Conservation (phyloP, 1,140 invertebrate genomes). For the Drosophila pallidifrons region DNA sequence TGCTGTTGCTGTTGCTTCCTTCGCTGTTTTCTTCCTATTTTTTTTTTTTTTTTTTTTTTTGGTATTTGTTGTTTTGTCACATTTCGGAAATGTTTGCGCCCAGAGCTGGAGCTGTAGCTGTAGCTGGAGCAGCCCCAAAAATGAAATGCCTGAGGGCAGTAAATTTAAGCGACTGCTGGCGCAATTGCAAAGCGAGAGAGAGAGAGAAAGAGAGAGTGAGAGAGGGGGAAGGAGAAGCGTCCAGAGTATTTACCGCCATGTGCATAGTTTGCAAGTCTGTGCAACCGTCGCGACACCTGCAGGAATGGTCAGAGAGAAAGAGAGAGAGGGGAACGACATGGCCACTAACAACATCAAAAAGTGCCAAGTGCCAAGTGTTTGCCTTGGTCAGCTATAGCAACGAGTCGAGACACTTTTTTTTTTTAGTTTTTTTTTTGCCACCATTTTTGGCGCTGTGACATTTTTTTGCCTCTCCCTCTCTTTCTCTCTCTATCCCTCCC, state of each 20-base stretch:
- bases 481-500: not conserved
- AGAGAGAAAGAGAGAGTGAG: not conserved
- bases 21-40: conserved; percentile 23
- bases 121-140: conserved; percentile 36
- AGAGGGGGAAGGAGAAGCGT: conserved; percentile 29
- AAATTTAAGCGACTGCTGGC: conserved; percentile 69
- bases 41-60: conserved; percentile 13
- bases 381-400: conserved; percentile 60
- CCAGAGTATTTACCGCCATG: conserved; percentile 78
- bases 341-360: conserved; percentile 81
- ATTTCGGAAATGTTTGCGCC: conserved; percentile 54
- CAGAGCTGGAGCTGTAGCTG: conserved; percentile 15
- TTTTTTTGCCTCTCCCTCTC: conserved; percentile 47
- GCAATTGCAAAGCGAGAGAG: conserved; percentile 5
- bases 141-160: conserved; percentile 79
- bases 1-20: conserved; percentile 17
- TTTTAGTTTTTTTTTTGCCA: conserved; percentile 9
- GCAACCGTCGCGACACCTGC: conserved; percentile 71
- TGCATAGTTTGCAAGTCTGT: conserved; percentile 80
- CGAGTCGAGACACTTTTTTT: conserved; percentile 45
- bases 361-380: conserved; percentile 80
- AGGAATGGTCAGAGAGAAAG: conserved; percentile 50
- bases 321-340: conserved; percentile 49
- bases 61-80: conserved; percentile 43
- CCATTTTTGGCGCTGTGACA: conserved; percentile 58